Conservation (phyloP, 2,113 vertebrate species). For the Sinosuthora webbiana region DNA sequence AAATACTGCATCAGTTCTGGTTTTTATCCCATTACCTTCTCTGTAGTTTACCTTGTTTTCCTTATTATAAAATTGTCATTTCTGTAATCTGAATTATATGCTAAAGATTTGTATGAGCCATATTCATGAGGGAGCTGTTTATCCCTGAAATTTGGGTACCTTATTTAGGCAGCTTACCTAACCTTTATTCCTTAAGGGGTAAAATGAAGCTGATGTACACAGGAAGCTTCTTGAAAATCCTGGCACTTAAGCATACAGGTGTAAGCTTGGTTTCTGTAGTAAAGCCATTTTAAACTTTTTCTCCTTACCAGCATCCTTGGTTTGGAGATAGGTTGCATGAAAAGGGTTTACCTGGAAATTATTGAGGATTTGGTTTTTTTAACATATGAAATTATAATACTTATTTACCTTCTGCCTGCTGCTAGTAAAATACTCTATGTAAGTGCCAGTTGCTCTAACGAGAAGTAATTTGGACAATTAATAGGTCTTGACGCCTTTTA, state of each 20-base stretch:
- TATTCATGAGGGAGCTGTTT: not conserved
- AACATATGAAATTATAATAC: not conserved
- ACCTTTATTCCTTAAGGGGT: not conserved
- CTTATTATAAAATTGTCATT: not conserved
- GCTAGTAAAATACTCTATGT: not conserved
- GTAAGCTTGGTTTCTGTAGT: not conserved
- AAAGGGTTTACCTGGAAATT: not conserved
- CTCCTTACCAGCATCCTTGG: not conserved
- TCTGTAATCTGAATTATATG: not conserved
- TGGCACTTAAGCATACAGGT: not conserved
- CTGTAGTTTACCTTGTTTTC: not conserved
- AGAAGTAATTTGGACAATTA: not conserved
- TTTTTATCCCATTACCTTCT: not conserved
- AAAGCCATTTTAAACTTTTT: not conserved
- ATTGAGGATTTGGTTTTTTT: fast-evolving
- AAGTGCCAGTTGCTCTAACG: not conserved
- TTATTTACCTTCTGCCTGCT: not conserved
- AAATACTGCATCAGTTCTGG: not conserved
- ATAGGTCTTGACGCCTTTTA: not conserved
- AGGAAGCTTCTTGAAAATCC: not conserved
- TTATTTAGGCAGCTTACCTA: not conserved
- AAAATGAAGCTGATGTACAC: not conserved
- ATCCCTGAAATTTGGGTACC: not conserved
- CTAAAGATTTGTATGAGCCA: not conserved
- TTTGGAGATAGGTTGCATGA: not conserved